Percentiles rank a stretch among this genome's conserved stretches.
These are phyloP conservation scores for Amphipyra tragopoginis DNA, from an alignment of 2,888 invertebrate genomes.

Conservation along the genomic window DNA sequence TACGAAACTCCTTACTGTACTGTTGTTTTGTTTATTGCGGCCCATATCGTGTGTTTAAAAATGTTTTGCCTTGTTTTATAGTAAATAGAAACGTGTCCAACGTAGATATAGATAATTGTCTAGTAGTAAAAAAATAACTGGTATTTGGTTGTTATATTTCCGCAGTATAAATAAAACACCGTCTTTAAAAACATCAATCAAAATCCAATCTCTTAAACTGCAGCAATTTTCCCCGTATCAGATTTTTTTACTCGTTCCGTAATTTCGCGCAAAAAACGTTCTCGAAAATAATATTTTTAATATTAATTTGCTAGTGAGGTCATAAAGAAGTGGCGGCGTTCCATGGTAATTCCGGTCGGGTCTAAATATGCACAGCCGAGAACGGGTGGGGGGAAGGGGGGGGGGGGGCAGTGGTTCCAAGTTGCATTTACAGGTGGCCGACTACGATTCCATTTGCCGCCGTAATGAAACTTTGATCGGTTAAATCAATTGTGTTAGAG, in stretches of 20 bases:
- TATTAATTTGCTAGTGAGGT: conserved; percentile 27
- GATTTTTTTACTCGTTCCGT: neutral
- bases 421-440: conserved; percentile 55
- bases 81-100: too few species aligned
- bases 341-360: conserved; percentile 19
- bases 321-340: conserved; percentile 29
- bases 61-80: too few species aligned
- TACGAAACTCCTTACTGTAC: conserved; percentile 2
- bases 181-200: neutral
- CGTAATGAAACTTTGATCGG: conserved; percentile 54
- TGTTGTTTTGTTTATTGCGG: neutral
- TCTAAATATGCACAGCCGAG: conserved; percentile 41
- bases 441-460: conserved; percentile 44
- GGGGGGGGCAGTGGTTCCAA: conserved; percentile 1
- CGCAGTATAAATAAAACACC: too few species aligned
- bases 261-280: conserved; percentile 12
- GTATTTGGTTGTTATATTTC: too few species aligned
- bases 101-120: too few species aligned
- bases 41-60: neutral
- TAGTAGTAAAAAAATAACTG: too few species aligned
- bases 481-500: conserved; percentile 48
- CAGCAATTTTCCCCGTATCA: too few species aligned
- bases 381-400: neutral
- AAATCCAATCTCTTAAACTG: neutral
- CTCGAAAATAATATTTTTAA: conserved; percentile 32